phyloP scores from a whole-genome alignment of 2,797 vertebrate genomes.

The Silurus lanzhouensis region DNA sequence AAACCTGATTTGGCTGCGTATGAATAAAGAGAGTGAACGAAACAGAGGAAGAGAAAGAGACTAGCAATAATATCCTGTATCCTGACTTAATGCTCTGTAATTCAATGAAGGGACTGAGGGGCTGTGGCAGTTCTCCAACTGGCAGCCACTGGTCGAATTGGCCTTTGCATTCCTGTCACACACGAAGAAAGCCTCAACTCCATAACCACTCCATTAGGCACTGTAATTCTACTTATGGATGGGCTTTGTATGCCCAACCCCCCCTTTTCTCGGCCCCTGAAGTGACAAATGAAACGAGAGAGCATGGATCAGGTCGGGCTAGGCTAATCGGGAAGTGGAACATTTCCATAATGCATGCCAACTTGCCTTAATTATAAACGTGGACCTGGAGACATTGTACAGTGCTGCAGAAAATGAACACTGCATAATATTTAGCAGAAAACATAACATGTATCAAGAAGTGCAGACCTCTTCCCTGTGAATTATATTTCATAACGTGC shows the following conservation, averaged over 20 bases:
- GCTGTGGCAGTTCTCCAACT: constrained; percentile 60
- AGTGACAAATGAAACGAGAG: constrained; percentile 44
- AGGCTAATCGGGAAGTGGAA: constrained; percentile 37
- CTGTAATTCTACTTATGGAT: constrained; percentile 42
- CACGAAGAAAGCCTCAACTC: constrained; percentile 48
- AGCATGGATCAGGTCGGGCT: constrained; percentile 25
- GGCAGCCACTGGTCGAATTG: constrained; percentile 44
- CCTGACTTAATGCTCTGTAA: constrained; percentile 61
- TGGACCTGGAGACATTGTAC: constrained; percentile 25
- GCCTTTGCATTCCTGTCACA: constrained; percentile 52
- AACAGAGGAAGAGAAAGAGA: constrained; percentile 54
- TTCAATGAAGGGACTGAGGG: constrained; percentile 59
- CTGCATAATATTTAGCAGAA: constrained; percentile 32
- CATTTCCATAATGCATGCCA: constrained; percentile 27
- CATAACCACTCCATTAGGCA: constrained; percentile 50
- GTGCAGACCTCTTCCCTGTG: constrained; percentile 5
- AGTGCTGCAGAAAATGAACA: constrained; percentile 22
- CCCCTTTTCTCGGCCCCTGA: constrained; percentile 34
- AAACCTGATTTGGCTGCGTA: constrained; percentile 28
- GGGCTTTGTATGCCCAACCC: constrained; percentile 37
- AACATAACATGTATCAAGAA: constrained; percentile 15
- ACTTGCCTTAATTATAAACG: constrained; percentile 33
- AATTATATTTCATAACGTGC: constrained; percentile 22
- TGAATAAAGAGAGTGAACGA: constrained; percentile 35
- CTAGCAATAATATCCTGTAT: constrained; percentile 64